A percentile compares a stretch with the other conserved stretches of the same genome.
phyloP scores from a whole-genome alignment of 2,888 invertebrate genomes.

The Cerastis rubricosa region DNA sequence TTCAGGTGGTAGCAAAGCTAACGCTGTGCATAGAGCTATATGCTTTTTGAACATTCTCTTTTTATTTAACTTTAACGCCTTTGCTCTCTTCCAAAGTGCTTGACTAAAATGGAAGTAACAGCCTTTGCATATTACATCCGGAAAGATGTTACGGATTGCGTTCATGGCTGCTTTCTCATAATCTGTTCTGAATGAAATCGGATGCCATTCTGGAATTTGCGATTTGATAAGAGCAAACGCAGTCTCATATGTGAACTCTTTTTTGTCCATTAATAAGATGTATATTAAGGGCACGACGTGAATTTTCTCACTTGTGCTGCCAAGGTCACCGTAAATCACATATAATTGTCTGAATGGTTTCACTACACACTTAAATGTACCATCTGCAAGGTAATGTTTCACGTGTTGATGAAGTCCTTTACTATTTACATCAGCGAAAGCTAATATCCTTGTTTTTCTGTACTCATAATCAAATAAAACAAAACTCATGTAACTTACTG shows the following conservation, averaged over 20 bases:
- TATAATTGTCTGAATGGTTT: slow-evolving; percentile 38
- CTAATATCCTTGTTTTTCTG: slow-evolving; percentile 15
- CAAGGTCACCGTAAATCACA: slow-evolving; percentile 30
- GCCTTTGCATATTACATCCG: slow-evolving; percentile 35
- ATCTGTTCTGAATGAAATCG: slow-evolving; percentile 29
- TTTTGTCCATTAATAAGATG: slow-evolving; percentile 21
- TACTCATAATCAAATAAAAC: slow-evolving; percentile 16
- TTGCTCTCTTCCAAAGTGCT: slow-evolving; percentile 40
- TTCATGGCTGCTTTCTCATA: slow-evolving; percentile 48
- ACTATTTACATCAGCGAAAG: slow-evolving; percentile 9
- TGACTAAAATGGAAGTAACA: slow-evolving; percentile 41
- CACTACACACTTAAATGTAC: slow-evolving; percentile 23
- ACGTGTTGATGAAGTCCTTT: slow-evolving; percentile 11
- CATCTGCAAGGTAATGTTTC: slow-evolving; percentile 22
- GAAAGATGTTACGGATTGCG: slow-evolving; percentile 33
- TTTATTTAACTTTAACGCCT: slow-evolving; percentile 39
- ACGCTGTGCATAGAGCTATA: slow-evolving; percentile 19
- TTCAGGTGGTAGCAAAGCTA: slow-evolving; percentile 25
- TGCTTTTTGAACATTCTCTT: slow-evolving; percentile 32
- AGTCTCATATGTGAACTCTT: slow-evolving; percentile 26
- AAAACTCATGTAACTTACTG: slow-evolving; percentile 21
- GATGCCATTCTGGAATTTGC: slow-evolving; percentile 26
- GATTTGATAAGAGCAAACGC: slow-evolving; percentile 28
- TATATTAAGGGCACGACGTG: slow-evolving; percentile 19
- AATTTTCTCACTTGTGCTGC: slow-evolving; percentile 25